Conservation (phyloP, 1,140 invertebrate genomes). For the Linepithema humile region DNA sequence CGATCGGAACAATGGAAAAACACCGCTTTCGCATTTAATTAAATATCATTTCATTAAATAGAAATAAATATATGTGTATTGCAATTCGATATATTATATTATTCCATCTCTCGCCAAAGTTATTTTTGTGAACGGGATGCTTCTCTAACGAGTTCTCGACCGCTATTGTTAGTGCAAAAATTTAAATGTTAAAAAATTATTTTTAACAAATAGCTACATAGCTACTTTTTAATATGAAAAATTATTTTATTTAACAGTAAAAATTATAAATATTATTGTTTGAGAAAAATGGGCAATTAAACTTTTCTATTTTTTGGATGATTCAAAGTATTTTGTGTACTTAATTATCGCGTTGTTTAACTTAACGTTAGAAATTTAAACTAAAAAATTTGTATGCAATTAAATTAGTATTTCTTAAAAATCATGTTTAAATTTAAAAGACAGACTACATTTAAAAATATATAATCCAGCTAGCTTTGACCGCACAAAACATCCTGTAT, state of each 20-base stretch:
- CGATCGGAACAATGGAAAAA: background rate
- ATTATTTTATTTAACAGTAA: background rate
- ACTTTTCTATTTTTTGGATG: background rate
- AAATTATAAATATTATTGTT: background rate
- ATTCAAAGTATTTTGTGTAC: background rate
- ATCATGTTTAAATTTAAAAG: background rate
- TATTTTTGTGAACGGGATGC: background rate
- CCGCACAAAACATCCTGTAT: background rate
- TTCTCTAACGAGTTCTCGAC: no score
- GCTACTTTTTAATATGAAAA: no score
- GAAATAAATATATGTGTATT: background rate
- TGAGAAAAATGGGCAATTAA: background rate
- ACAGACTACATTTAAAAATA: background rate
- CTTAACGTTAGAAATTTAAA: background rate
- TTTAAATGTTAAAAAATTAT: no score
- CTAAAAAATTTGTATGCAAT: background rate
- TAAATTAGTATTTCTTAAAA: background rate
- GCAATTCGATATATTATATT: background rate
- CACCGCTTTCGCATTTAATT: background rate
- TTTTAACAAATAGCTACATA: no score
- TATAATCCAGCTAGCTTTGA: background rate
- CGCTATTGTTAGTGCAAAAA: no score
- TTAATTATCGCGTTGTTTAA: background rate
- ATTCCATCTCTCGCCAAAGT: background rate
- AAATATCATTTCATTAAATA: background rate